Percentiles rank a stretch among this genome's conserved stretches.
phyloP scores from a whole-genome alignment of 2,888 invertebrate genomes.

The Nemurella pictetii region DNA sequence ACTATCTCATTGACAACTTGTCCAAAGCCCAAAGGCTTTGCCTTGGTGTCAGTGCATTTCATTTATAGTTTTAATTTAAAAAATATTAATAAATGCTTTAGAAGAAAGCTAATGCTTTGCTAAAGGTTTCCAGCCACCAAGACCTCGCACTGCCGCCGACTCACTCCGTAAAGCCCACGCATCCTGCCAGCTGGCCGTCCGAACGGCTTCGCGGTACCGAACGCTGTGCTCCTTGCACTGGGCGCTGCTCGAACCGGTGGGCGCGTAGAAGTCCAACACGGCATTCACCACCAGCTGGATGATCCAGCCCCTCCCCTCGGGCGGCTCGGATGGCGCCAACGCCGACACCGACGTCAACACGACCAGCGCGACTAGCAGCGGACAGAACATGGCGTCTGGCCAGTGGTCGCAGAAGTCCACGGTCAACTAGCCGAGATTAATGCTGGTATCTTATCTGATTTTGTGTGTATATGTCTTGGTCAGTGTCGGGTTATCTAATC shows the following conservation, averaged over 20 bases:
- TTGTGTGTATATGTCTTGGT: background rate
- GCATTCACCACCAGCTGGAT: background rate
- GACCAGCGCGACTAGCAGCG: background rate
- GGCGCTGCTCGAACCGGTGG: background rate
- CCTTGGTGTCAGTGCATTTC: too few relatives aligned
- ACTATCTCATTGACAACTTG: too few relatives aligned
- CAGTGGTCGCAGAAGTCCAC: background rate
- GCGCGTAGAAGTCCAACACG: background rate
- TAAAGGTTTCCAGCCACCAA: background rate
- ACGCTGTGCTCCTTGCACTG: constrained; percentile 29
- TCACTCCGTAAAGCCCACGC: constrained; percentile 34
- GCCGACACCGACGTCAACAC: background rate
- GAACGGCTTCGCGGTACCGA: constrained; percentile 13
- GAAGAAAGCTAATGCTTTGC: too few relatives aligned
- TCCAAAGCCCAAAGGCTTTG: too few relatives aligned
- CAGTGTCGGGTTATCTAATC: too few relatives aligned
- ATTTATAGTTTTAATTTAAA: too few relatives aligned
- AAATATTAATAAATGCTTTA: too few relatives aligned
- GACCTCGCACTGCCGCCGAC: background rate
- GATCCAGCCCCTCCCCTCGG: background rate
- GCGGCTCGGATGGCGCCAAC: background rate
- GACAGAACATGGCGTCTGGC: background rate
- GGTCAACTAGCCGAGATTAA: background rate
- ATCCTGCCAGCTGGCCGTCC: background rate
- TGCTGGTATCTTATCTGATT: background rate